Conservation (phyloP, 2,797 vertebrate genomes). For the Sciurus carolinensis region DNA sequence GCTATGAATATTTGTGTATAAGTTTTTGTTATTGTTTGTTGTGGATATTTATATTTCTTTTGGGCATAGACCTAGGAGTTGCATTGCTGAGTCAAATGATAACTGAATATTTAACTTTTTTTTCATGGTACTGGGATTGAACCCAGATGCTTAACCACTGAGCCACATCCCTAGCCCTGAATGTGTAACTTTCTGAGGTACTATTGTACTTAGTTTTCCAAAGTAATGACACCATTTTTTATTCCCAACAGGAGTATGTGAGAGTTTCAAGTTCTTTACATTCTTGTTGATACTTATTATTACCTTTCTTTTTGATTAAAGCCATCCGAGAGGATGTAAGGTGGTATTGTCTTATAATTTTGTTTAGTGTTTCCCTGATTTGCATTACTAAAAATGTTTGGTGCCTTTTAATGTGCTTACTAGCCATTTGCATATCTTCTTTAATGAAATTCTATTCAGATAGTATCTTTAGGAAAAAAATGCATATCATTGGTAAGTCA, state of each 20-base stretch:
- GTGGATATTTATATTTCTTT: neutral
- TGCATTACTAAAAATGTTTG: neutral
- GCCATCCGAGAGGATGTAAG: neutral
- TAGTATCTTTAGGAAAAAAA: conserved; percentile 6
- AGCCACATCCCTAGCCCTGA: too few relatives aligned
- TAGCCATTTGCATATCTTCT: neutral
- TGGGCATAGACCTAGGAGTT: neutral
- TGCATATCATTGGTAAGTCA: neutral
- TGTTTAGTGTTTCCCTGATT: neutral
- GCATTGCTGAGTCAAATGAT: neutral
- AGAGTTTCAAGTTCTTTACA: neutral
- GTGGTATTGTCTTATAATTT: neutral
- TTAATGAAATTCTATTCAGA: neutral
- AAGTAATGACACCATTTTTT: neutral
- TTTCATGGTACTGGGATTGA: too few relatives aligned
- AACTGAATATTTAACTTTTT: neutral
- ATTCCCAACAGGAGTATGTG: neutral
- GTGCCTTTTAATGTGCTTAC: neutral
- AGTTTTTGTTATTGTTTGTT: neutral
- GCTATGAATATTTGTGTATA: neutral
- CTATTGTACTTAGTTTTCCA: neutral
- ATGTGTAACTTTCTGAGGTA: neutral
- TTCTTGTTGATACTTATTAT: neutral
- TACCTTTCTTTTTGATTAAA: neutral
- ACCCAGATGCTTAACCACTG: too few relatives aligned